phyloP scores from a whole-genome alignment of 2,888 invertebrate species.

The Blera fallax region DNA sequence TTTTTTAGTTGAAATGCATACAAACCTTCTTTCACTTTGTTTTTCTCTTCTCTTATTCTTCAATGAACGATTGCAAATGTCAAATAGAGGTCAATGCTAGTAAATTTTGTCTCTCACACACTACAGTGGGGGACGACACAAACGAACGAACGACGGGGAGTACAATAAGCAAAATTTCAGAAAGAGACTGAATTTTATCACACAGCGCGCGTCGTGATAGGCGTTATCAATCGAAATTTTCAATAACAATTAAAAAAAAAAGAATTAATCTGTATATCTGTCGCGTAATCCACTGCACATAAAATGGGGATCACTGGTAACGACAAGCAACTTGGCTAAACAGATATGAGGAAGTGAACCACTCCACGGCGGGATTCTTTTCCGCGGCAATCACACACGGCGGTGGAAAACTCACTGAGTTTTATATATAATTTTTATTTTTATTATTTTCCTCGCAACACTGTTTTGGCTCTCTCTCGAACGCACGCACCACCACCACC shows the following conservation, averaged over 20 bases:
- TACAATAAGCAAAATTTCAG: background rate
- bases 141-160: slow-evolving; percentile 17
- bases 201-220: slow-evolving; percentile 10
- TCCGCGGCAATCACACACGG: slow-evolving; percentile 45
- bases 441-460: slow-evolving; percentile 38
- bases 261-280: background rate
- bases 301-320: slow-evolving; percentile 10
- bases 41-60: slow-evolving; percentile 52
- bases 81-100: slow-evolving; percentile 81
- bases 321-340: too few species aligned
- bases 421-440: slow-evolving; percentile 28
- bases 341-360: slow-evolving; percentile 45
- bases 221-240: slow-evolving; percentile 42
- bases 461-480: slow-evolving; percentile 11
- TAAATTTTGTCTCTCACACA: slow-evolving; percentile 55
- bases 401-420: slow-evolving; percentile 38
- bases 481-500: slow-evolving; percentile 19
- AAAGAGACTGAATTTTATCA: slow-evolving; percentile 32
- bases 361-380: slow-evolving; percentile 39
- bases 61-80: slow-evolving; percentile 76
- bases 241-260: background rate
- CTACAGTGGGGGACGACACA: slow-evolving; percentile 54
- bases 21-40: slow-evolving; percentile 57
- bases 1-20: slow-evolving; percentile 27
- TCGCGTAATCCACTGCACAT: slow-evolving; percentile 2